These are phyloP conservation scores for Microplitis manilae DNA, from an alignment of 2,888 invertebrate species.

Conservation along the genomic window DNA sequence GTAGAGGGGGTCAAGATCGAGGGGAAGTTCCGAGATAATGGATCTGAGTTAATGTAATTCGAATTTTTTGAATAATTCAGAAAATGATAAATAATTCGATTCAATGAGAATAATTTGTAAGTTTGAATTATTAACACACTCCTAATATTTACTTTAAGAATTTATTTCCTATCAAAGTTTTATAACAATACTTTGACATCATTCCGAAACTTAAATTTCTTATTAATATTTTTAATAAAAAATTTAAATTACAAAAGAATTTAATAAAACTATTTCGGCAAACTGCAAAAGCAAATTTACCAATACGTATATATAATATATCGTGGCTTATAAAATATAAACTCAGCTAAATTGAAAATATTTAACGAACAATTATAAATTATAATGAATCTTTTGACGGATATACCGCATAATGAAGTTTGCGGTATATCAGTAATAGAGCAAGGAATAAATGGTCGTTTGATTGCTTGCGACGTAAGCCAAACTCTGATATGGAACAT, in stretches of 20 bases:
- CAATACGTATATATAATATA: background rate
- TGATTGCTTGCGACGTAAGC: slow-evolving; percentile 28
- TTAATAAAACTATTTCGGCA: background rate
- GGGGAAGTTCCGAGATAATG: too few relatives aligned
- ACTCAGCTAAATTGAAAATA: background rate
- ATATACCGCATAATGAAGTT: background rate
- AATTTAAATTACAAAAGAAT: background rate
- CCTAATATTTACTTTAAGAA: too few relatives aligned
- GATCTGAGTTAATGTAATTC: too few relatives aligned
- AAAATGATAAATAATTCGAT: too few relatives aligned
- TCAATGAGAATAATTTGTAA: too few relatives aligned
- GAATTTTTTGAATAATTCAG: too few relatives aligned
- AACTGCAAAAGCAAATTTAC: background rate
- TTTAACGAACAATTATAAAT: background rate
- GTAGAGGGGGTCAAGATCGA: too few relatives aligned
- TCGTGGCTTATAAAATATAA: background rate
- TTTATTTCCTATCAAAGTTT: background rate
- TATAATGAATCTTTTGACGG: background rate
- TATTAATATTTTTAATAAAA: background rate
- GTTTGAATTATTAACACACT: too few relatives aligned
- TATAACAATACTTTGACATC: background rate
- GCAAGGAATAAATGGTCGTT: slow-evolving; percentile 7
- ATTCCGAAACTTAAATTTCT: too few relatives aligned
- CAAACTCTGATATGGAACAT: slow-evolving; percentile 35
- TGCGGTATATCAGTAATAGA: background rate